Conservation (phyloP, 1,140 invertebrate genomes). For the Drosophila bocqueti region DNA sequence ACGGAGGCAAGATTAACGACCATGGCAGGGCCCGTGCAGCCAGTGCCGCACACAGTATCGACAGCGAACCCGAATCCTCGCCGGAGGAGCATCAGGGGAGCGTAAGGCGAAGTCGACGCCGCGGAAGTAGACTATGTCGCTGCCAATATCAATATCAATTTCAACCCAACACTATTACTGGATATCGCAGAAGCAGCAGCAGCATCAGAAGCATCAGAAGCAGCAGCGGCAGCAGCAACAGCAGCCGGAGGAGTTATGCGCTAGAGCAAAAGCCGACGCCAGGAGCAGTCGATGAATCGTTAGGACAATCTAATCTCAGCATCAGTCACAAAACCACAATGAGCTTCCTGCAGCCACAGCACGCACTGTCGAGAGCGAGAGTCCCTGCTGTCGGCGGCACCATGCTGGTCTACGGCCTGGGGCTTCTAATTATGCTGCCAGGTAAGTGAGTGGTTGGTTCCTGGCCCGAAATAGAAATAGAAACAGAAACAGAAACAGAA, state of each 20-base stretch:
- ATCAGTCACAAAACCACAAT: conserved; percentile 29
- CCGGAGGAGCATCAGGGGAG: neutral
- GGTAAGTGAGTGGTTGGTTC: conserved; percentile 48
- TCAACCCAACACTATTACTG: conserved; percentile 16
- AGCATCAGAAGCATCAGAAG: conserved; percentile 3
- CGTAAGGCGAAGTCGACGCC: conserved; percentile 16
- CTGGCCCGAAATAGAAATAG: neutral
- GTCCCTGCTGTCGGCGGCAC: conserved; percentile 24
- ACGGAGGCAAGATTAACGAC: conserved; percentile 19
- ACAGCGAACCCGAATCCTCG: conserved; percentile 7
- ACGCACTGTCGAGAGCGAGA: conserved; percentile 31
- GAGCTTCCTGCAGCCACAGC: conserved; percentile 40
- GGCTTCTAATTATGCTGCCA: conserved; percentile 65
- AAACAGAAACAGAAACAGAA: neutral
- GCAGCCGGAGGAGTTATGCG: conserved; percentile 9
- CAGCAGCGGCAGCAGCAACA: neutral
- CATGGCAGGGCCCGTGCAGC: conserved; percentile 11
- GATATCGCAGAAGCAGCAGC: conserved; percentile 3
- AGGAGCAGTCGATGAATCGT: conserved; percentile 23
- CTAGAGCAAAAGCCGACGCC: conserved; percentile 12
- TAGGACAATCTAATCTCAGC: conserved; percentile 17
- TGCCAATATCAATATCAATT: conserved; percentile 19
- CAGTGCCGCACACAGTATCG: conserved; percentile 5
- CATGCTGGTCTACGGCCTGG: conserved; percentile 63
- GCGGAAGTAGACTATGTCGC: conserved; percentile 19